These are phyloP conservation scores for Toxotes lorentzi DNA, from an alignment of 2,797 vertebrate species.

Conservation along the genomic window DNA sequence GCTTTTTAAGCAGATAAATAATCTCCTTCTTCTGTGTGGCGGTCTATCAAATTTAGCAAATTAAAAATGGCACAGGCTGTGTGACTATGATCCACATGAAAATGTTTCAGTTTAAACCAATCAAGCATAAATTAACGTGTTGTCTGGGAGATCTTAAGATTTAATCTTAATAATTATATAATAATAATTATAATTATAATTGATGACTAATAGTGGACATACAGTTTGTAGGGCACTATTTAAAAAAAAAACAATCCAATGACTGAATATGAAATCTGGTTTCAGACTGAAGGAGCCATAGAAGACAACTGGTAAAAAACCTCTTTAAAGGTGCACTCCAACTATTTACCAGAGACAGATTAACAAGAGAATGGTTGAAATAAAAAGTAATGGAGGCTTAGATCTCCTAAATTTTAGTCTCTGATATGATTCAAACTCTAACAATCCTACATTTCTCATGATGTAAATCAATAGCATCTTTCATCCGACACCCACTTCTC, in stretches of 20 bases:
- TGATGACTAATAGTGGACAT: background rate
- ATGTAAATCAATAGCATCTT: background rate
- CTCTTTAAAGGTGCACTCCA: too few species aligned
- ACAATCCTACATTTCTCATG: background rate
- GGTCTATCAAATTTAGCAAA: background rate
- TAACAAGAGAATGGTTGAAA: background rate
- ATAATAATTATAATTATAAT: too few species aligned
- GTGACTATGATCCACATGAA: background rate
- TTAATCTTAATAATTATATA: background rate
- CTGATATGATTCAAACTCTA: background rate
- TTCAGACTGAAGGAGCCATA: too few species aligned
- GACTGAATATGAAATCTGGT: too few species aligned
- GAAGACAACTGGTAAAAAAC: too few species aligned
- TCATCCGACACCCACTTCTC: background rate
- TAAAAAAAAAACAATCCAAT: too few species aligned
- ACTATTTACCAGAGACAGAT: background rate
- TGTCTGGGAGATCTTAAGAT: background rate
- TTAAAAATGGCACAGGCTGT: conserved; percentile 4
- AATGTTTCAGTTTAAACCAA: background rate
- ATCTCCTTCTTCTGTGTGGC: background rate
- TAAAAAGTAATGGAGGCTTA: background rate
- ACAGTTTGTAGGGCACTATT: too few species aligned
- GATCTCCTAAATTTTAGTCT: background rate
- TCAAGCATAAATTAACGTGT: background rate
- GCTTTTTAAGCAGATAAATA: background rate